phyloP scores from a whole-genome alignment of 2,888 invertebrate genomes.

The Drosophila histrio region DNA sequence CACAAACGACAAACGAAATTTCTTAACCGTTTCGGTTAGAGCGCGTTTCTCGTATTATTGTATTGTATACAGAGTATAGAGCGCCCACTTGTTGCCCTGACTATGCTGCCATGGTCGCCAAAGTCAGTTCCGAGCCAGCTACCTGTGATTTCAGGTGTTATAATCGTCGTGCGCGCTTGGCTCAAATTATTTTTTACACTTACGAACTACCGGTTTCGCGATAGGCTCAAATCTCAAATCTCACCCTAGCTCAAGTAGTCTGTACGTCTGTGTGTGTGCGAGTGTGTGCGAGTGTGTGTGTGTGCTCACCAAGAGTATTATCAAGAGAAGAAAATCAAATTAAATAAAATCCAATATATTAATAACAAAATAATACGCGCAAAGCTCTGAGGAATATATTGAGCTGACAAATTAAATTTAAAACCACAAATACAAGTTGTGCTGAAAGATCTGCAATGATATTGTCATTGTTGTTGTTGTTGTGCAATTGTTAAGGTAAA shows the following conservation, averaged over 20 bases:
- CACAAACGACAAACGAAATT: slow-evolving; percentile 52
- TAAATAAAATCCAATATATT: slow-evolving; percentile 7
- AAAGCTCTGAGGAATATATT: slow-evolving; percentile 6
- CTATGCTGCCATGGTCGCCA: slow-evolving; percentile 57
- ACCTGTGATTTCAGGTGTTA: slow-evolving; percentile 67
- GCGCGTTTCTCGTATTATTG: slow-evolving; percentile 17
- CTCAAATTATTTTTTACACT: slow-evolving; percentile 31
- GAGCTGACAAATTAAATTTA: slow-evolving; percentile 2
- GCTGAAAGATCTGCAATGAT: slow-evolving; percentile 14
- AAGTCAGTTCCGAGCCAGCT: slow-evolving; percentile 74
- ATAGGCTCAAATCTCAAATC: slow-evolving; percentile 27
- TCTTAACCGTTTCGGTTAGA: slow-evolving; percentile 55
- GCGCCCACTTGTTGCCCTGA: slow-evolving; percentile 73
- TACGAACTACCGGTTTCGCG: slow-evolving; percentile 51
- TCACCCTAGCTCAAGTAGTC: slow-evolving; percentile 7
- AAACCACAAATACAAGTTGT: slow-evolving; percentile 3
- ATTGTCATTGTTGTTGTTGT: slow-evolving; percentile 6
- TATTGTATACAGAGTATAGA: slow-evolving; percentile 5
- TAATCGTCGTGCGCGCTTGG: slow-evolving; percentile 55
- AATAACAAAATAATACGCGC: slow-evolving; percentile 5
- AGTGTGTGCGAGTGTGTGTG: background rate
- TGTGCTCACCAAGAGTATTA: slow-evolving; percentile 9
- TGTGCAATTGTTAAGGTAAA: slow-evolving; percentile 24
- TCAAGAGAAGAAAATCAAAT: slow-evolving; percentile 13
- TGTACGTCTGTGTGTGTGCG: background rate